A percentile compares a stretch with the other conserved stretches of the same genome.
phyloP scores from a whole-genome alignment of 2,113 vertebrate species.

The Eubucco bourcierii region DNA sequence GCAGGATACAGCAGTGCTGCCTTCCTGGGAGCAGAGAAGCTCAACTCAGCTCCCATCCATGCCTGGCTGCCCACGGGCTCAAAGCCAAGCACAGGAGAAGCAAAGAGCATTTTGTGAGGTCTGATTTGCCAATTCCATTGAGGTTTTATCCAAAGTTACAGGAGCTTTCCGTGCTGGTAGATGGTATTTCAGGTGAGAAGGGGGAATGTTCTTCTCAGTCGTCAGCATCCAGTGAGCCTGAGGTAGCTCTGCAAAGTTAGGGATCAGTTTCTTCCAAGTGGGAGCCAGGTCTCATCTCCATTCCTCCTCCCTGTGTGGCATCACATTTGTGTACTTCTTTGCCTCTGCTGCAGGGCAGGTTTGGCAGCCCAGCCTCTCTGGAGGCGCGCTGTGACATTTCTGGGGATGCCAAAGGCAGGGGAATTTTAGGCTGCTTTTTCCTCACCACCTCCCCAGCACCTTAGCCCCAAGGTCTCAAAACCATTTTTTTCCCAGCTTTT shows the following conservation, averaged over 20 bases:
- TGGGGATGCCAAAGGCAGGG: not conserved
- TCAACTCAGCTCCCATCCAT: accelerated
- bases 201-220: not conserved
- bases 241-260: not conserved
- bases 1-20: not conserved
- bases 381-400: not conserved
- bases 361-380: conserved; percentile 1
- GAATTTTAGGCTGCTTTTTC: not conserved
- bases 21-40: not conserved
- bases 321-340: not conserved
- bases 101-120: not conserved
- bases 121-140: not conserved
- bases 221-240: not conserved
- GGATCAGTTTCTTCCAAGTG: not conserved
- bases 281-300: not conserved
- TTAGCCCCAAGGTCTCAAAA: not conserved
- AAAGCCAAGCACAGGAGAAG: not conserved
- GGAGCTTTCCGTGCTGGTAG: not conserved
- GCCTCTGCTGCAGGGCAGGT: not conserved
- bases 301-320: not conserved
- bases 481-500: not conserved
- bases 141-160: not conserved
- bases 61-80: accelerated
- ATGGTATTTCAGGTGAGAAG: not conserved
- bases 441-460: not conserved